Conservation (phyloP, 2,888 invertebrate genomes). For the Hecatera dysodea region DNA sequence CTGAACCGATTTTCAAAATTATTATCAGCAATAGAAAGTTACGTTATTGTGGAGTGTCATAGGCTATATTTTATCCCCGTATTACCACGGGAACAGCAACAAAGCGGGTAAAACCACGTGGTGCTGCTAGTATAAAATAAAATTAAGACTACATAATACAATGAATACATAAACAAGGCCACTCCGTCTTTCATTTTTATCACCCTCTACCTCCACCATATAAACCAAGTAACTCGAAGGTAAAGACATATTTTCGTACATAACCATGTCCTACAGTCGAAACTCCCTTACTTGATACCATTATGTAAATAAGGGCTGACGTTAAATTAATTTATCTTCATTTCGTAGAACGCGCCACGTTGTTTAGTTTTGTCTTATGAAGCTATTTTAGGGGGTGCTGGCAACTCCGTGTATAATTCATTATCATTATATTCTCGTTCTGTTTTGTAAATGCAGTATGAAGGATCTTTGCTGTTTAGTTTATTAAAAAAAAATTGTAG, state of each 20-base stretch:
- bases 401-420: slow-evolving; percentile 57
- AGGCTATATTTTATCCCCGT: too few relatives aligned
- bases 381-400: slow-evolving; percentile 62
- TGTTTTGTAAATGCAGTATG: slow-evolving; percentile 37
- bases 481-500: too few relatives aligned
- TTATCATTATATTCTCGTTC: slow-evolving; percentile 61
- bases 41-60: too few relatives aligned
- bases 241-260: slow-evolving; percentile 45
- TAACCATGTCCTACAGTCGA: slow-evolving; percentile 38
- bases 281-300: slow-evolving; percentile 52
- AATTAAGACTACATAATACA: neutral
- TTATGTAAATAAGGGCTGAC: slow-evolving; percentile 69
- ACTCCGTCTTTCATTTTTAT: neutral
- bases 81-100: too few relatives aligned
- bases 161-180: neutral
- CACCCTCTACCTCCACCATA: neutral
- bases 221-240: slow-evolving; percentile 38
- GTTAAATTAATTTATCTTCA: slow-evolving; percentile 71
- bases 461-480: slow-evolving; percentile 23
- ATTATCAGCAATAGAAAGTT: too few relatives aligned
- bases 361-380: slow-evolving; percentile 69
- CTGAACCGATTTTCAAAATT: too few relatives aligned
- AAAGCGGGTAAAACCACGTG: too few relatives aligned
- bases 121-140: too few relatives aligned
- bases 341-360: slow-evolving; percentile 62